Percentiles rank a stretch among this genome's conserved stretches.
Conservation (phyloP, 2,113 vertebrate species). For the Orthochromis malagaraziensis region DNA sequence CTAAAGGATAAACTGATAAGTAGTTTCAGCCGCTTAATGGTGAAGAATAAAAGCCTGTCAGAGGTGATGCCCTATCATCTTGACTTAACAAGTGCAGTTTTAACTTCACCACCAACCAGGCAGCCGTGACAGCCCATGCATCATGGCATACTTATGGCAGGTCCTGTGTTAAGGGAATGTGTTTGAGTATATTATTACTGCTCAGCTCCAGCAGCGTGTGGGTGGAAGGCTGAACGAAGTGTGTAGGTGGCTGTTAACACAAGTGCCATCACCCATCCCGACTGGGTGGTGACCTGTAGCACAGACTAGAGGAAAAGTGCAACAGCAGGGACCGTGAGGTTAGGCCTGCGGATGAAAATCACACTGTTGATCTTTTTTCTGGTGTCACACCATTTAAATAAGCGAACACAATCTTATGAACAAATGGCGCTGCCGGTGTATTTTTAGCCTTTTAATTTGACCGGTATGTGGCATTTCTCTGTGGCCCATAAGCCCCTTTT, state of each 20-base stretch:
- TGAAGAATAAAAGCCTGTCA: neutral
- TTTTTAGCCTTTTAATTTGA: neutral
- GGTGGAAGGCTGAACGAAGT: conserved; percentile 40
- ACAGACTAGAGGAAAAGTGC: neutral
- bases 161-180: conserved; percentile 3
- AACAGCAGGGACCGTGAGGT: neutral
- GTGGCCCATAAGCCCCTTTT: neutral
- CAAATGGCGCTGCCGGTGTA: neutral
- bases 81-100: neutral
- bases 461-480: neutral
- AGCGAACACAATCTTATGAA: neutral
- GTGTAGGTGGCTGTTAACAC: conserved; percentile 62
- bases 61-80: neutral
- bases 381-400: neutral
- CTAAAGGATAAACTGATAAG: neutral
- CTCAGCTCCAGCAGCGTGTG: conserved; percentile 31
- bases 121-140: conserved; percentile 41
- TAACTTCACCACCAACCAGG: conserved; percentile 21
- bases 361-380: neutral
- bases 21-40: neutral
- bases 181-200: conserved; percentile 38
- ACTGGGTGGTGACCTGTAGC: conserved; percentile 51
- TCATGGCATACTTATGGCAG: conserved; percentile 50
- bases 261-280: conserved; percentile 28
- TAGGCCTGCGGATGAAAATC: neutral